Base-by-base conservation (phyloP, 2,888 invertebrate genomes). In the Scaptomyza polygonia region DNA sequence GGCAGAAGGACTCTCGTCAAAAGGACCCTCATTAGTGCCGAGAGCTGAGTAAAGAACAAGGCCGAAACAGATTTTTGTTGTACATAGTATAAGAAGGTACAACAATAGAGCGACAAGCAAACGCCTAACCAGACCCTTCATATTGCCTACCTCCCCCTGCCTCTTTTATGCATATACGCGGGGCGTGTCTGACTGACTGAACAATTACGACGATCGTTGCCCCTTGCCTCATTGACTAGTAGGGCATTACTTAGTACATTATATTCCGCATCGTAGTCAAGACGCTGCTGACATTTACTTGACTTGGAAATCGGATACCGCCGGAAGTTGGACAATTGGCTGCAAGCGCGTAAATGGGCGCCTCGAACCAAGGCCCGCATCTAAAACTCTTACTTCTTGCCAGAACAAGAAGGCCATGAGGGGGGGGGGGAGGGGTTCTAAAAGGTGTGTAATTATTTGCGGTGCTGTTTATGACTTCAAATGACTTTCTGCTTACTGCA, bases 321-420 rank as follows among this genome's bases (percentile, higher is more conserved):
- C 86, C 84, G 84, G 84, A 84, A 73, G 88, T 84, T 68, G 73
- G 77, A 82, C 86, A 87, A 79, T 87, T 82, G 83, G 86, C 86
- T 72, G 74, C 51, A 72, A 68, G 57, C 74, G 77, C 72, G 27
- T 67, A 68, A 73, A 77, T 72, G 79, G 79, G 79, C 79, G 67
- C 79, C 39, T 16, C 16, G 55, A 56, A 6, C 51, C 51, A 29
- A 30, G 59, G 40, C 67, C 65, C 56, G 57, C 58, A 62, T 61
- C 49, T 39, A 40, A 36, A 64, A 73, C 79, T 79, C 77, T 77
- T 83, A 79, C 77, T 63, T 75, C 47, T 51, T 47, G 52, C 6
- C 43, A 36, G 39, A 29, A 9, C 25, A 3, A 2, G 14, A 36
- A n/a, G 34, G 49, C 18, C 25, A 27, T 36, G 1, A 6, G 12